Evolutionary conservation across 1,140 invertebrate species (phyloP).

Genomic region (Drosophila sproati): DNA sequence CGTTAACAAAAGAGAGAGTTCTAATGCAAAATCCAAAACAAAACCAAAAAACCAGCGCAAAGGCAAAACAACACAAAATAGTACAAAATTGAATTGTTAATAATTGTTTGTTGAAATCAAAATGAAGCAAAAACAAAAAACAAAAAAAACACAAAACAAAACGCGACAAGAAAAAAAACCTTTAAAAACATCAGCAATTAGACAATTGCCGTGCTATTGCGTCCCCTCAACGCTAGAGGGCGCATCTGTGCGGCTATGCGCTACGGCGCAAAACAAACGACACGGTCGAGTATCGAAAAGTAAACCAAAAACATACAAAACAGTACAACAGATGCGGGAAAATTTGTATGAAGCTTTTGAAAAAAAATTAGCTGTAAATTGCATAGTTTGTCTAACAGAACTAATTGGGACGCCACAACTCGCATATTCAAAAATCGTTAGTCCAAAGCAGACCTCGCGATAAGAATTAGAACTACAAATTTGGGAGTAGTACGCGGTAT

Average conservation of each 20-base stretch:
- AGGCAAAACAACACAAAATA: conserved; percentile 56
- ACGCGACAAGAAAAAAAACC: conserved; percentile 11
- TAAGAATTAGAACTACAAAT: conserved; percentile 5
- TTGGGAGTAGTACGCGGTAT: conserved; percentile 14
- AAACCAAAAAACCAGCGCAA: conserved; percentile 33
- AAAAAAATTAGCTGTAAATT: conserved; percentile 60
- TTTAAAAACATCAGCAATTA: conserved; percentile 15
- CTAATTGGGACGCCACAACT: conserved; percentile 71
- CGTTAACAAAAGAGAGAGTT: conserved; percentile 59
- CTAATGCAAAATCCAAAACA: conserved; percentile 39
- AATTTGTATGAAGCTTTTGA: conserved; percentile 65
- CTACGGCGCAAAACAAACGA: conserved; percentile 5
- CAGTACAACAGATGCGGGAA: conserved; percentile 71
- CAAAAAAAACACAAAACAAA: conserved; percentile 26
- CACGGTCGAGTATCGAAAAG: conserved; percentile 16
- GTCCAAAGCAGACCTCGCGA: neutral
- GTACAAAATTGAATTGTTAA: conserved; percentile 78
- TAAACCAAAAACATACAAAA: conserved; percentile 3
- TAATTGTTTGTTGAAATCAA: conserved; percentile 68
- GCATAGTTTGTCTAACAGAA: conserved; percentile 66
- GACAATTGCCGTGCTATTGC: conserved; percentile 1
- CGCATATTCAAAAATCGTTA: conserved; percentile 21
- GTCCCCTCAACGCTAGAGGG: neutral
- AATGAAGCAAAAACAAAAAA: conserved; percentile 15
- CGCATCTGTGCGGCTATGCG: conserved; percentile 5